Base-by-base conservation (phyloP, 92 coral and sea anemone genomes). In the Pocillopora grandis region DNA sequence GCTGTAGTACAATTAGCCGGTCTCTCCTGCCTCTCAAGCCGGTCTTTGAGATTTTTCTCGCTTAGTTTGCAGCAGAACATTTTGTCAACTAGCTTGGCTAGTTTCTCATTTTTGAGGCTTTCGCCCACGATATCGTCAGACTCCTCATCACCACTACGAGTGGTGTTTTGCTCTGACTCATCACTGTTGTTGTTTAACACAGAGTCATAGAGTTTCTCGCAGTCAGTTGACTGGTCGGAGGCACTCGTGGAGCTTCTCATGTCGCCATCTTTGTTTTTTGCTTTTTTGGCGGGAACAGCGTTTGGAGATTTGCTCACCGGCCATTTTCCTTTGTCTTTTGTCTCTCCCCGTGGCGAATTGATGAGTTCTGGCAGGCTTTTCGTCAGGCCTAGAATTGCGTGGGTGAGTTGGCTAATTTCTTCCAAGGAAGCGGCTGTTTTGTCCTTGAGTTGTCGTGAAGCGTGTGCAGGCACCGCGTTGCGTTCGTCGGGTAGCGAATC, bases 1-100 rank as follows among this genome's bases (percentile, higher is more conserved):
- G 83, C 90, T 65, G 83, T 42, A 0, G 18, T 62, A 21, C 87
- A 84, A 49, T 88, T 84, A 36, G 66, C 75, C 19, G 89, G 83
- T 84, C 88, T 72, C 14, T 78, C 87, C 56, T 88, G 88, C 37
- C 85, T 81, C 20, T 91, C 89, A 14, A 84, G 17, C 71, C 86
- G 60, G 1, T 76, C 86, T 85, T 76, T 80, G 72, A 84, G 81
- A 31, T 66, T 69, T 63, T 91, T 91, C 15, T 88, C 80, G 10
- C 84, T 37, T 74, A 91, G 72, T 66, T 69, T 20, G 73, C 27
- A 75, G 75, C 90, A 68, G 58, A 86, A 86, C 90, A 86, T 90
- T 63, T 90, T 89, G 57, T 73, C 31, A 2, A 89, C 82, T 58
- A 85, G 79, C 65, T 80, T 89, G 2, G 86, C 86, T 5, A 85